Evolutionary conservation across 2,797 vertebrate genomes (phyloP), one percentile per base, ranked within the genome.

Genomic region (Myotis daubentonii): DNA sequence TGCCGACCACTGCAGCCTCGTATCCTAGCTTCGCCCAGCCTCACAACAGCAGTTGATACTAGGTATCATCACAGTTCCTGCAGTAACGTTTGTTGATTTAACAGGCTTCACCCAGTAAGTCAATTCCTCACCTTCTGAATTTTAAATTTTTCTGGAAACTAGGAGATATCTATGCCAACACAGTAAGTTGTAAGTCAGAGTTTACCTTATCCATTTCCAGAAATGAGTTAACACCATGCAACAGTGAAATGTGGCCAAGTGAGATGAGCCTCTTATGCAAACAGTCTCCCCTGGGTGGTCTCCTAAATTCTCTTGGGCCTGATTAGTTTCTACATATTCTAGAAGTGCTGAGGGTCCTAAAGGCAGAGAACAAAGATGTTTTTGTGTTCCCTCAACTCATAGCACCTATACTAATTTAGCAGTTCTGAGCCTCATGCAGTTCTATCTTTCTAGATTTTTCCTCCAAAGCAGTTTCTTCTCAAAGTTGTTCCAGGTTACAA

Each of bases 241-340:
- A 12, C 4, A 36, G 28, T 55, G 51, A 71, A 85, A 47, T n/a
- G 60, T 28, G 51, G 8, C 11, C 44, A 28, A 7, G 12, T 10
- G 36, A 53, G 38, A 49, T 36, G 19, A 15, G 4, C 1, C 16
- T 76, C 44, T 70, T 20, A 1, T 25, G 55, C 23, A 25, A 57
- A n/a, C 1, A 53, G 20, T 10, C 36, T 57, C 4, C 28, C 3
- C 23, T 60, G 0, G 3, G 28, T n/a, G 23, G 3, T 60, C 30
- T 53, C 1, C 70, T 8, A 57, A 57, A 41, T 30, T 74, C 62
- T 51, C 57, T 8, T 1, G 0, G 25, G 20, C 19, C 28, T 55
- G 30, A 15, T 81, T 47, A 44, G 11, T n/a, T 8, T 51, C 51
- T n/a, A 11, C 5, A 4, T 36, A 33, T 53, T 4, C 25, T 49